Evolutionary conservation across 2,888 invertebrate genomes (phyloP).

Genomic region (Steinernema scapterisci): DNA sequence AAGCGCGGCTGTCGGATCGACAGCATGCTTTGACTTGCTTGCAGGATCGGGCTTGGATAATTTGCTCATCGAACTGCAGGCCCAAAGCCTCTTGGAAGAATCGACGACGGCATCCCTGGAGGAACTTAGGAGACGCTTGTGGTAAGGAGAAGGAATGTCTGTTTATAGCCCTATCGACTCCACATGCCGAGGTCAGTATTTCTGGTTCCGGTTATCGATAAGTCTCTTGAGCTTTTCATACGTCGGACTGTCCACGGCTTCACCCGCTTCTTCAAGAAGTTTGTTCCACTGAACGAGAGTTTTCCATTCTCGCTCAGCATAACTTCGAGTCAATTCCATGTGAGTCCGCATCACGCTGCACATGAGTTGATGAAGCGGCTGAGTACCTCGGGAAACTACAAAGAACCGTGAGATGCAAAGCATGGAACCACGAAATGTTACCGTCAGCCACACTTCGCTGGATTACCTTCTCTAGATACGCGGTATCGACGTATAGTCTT

Average conservation of each 20-base stretch:
- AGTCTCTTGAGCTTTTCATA: neutral
- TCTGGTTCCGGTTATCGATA: neutral
- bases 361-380: neutral
- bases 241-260: neutral
- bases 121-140: no score
- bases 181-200: neutral
- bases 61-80: no score
- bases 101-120: no score
- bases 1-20: no score
- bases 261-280: neutral
- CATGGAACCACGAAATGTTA: neutral
- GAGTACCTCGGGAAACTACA: neutral
- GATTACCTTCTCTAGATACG: neutral
- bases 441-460: neutral
- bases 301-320: neutral
- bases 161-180: no score
- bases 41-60: no score
- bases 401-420: neutral
- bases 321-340: neutral
- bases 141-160: no score
- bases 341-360: neutral
- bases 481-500: neutral
- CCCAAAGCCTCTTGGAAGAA: no score
- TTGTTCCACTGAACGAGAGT: neutral
- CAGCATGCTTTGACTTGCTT: no score